phyloP scores from a whole-genome alignment of 2,797 vertebrate genomes.

The Corythornis leucogaster region DNA sequence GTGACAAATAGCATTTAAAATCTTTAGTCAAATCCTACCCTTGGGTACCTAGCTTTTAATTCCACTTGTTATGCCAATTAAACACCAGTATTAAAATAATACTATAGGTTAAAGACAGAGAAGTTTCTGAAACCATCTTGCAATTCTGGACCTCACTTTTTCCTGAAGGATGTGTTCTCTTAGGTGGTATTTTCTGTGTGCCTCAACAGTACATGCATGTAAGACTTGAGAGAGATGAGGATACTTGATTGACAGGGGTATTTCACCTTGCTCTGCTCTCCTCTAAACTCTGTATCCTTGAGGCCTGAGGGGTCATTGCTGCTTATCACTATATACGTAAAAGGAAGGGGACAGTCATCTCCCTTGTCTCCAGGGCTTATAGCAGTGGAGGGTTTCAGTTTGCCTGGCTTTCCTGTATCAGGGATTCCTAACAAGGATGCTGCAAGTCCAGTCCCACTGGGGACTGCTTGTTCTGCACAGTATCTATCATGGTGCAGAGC shows the following conservation, averaged over 20 bases:
- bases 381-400: neutral
- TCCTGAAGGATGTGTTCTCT: fast-evolving
- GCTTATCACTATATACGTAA: neutral
- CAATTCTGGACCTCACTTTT: neutral
- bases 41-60: neutral
- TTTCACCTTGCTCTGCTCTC: neutral
- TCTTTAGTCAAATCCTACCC: neutral
- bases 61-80: neutral
- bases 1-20: neutral
- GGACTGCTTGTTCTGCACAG: neutral
- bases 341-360: neutral
- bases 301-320: neutral
- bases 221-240: neutral
- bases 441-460: fast-evolving
- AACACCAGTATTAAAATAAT: neutral
- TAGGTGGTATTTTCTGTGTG: neutral
- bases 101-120: neutral
- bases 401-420: neutral
- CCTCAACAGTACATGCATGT: fast-evolving
- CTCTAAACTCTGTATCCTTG: neutral
- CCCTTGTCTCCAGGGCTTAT: neutral
- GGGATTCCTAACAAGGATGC: neutral
- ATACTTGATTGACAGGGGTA: neutral
- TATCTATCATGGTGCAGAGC: neutral
- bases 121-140: neutral